Evolutionary conservation across 2,113 vertebrate species (phyloP).

Genomic region (Poecile atricapillus): DNA sequence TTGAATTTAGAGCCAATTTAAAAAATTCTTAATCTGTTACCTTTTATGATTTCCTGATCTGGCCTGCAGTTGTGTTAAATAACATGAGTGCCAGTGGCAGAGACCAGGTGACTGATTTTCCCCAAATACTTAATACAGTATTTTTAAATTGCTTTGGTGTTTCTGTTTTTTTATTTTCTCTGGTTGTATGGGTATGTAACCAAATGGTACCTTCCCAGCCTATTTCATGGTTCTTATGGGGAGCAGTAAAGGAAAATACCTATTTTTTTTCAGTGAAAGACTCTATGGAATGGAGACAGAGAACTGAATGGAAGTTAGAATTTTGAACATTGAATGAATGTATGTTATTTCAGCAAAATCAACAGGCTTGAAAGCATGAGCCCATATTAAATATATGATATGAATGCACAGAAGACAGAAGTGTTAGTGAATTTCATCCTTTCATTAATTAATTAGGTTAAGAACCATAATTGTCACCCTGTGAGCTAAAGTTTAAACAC

Average conservation of each 20-base stretch:
- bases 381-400: rapidly evolving
- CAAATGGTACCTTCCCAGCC: neutral
- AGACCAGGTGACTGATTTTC: neutral
- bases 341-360: neutral
- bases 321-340: rapidly evolving
- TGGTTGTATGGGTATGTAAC: neutral
- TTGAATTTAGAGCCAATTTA: neutral
- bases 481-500: neutral
- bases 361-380: neutral
- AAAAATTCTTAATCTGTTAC: neutral
- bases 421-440: neutral
- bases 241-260: neutral
- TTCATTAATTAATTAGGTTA: neutral
- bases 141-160: neutral
- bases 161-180: neutral
- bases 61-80: neutral
- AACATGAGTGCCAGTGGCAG: neutral
- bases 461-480: neutral
- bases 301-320: neutral
- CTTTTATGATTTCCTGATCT: neutral
- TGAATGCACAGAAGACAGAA: neutral
- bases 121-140: neutral
- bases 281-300: neutral
- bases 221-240: neutral
- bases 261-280: neutral